Evolutionary conservation across 1,140 invertebrate genomes (phyloP).

Genomic region (Drosophila ananassae): DNA sequence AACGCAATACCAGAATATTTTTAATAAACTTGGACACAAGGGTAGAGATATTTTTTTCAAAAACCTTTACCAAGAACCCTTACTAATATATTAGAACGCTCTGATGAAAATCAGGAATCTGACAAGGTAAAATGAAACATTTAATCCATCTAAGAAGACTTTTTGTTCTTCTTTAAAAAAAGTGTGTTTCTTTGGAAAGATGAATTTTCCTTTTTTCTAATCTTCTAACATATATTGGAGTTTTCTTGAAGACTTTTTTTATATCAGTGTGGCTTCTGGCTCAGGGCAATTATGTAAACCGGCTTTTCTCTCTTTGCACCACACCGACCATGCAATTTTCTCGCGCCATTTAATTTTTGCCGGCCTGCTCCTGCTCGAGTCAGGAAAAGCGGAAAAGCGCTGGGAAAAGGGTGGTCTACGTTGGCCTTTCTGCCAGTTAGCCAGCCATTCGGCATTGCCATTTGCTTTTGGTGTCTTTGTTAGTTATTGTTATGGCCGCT

Average conservation of each 20-base stretch:
- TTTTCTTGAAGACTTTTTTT: constrained; percentile 6
- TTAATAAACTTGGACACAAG: neutral
- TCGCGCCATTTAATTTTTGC: constrained; percentile 81
- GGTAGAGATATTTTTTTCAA: neutral
- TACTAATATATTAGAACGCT: neutral
- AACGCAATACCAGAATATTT: neutral
- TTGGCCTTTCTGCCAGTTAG: constrained; percentile 43
- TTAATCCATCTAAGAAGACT: too few relatives aligned
- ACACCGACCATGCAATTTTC: constrained; percentile 78
- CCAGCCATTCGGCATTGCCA: constrained; percentile 72
- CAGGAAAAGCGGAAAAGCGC: constrained; percentile 10
- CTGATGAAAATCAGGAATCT: neutral
- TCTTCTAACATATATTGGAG: too few relatives aligned
- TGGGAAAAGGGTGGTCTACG: constrained; percentile 7
- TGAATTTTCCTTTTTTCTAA: too few relatives aligned
- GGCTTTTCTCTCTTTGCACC: constrained; percentile 62
- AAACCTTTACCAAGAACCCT: neutral
- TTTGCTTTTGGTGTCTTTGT: constrained; percentile 82
- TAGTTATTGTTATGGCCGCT: constrained; percentile 81
- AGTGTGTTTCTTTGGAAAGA: too few relatives aligned
- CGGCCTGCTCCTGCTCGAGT: constrained; percentile 40
- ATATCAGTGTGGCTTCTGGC: constrained; percentile 10
- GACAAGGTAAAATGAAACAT: too few relatives aligned
- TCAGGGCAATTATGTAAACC: constrained; percentile 76
- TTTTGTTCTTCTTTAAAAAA: too few relatives aligned